Percentiles rank a stretch among this genome's conserved stretches.
These are phyloP conservation scores for Oreochromis mossambicus DNA, from an alignment of 2,797 vertebrate species.

Conservation along the genomic window DNA sequence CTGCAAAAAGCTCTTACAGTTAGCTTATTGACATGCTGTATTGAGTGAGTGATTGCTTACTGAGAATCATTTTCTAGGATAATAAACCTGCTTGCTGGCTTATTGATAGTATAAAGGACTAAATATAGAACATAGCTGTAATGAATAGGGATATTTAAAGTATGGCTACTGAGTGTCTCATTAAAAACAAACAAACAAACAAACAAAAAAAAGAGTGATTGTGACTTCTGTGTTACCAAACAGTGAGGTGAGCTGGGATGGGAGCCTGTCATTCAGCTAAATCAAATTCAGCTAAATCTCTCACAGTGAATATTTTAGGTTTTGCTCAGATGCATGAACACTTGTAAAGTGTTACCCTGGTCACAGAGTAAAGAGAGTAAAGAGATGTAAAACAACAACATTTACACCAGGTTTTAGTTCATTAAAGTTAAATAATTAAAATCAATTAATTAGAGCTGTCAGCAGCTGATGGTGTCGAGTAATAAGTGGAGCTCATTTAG, in stretches of 20 bases:
- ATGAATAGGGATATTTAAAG: conserved; percentile 7
- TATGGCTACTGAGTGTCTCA: not conserved
- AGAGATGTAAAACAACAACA: conserved; percentile 19
- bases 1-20: conserved; percentile 38
- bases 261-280: not conserved
- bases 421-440: conserved; percentile 34
- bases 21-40: conserved; percentile 34
- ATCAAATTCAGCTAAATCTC: not conserved
- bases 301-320: not conserved
- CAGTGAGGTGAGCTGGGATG: not conserved
- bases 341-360: not conserved
- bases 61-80: not conserved
- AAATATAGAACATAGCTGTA: conserved; percentile 6
- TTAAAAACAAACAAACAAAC: not conserved
- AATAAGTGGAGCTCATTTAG: not conserved
- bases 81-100: not conserved
- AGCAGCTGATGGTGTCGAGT: not conserved
- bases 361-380: not conserved
- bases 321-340: not conserved
- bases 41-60: conserved; percentile 13
- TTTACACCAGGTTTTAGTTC: not conserved
- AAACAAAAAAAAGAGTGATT: not conserved
- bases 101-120: conserved; percentile 9
- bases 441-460: conserved; percentile 22
- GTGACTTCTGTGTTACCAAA: not conserved